phyloP scores from a whole-genome alignment of 2,113 vertebrate genomes.

The Atractosteus spatula region DNA sequence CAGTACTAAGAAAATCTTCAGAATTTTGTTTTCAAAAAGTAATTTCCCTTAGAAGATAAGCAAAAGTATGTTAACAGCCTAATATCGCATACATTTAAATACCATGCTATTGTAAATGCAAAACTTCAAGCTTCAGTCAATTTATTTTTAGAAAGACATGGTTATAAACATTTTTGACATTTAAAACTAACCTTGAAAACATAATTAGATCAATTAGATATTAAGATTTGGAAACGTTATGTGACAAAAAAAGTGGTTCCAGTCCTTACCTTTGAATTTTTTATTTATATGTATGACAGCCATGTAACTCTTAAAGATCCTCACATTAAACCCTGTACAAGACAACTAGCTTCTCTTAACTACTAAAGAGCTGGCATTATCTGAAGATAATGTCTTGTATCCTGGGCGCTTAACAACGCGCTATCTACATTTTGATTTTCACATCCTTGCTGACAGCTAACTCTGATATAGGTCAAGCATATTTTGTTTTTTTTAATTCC shows the following conservation, averaged over 20 bases:
- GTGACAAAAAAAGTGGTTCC: constrained; percentile 20
- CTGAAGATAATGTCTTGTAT: constrained; percentile 18
- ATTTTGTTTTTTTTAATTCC: constrained; percentile 3
- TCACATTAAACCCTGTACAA: not conserved
- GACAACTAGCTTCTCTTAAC: not conserved
- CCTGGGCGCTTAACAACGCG: constrained; percentile 1
- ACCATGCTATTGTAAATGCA: too few relatives aligned
- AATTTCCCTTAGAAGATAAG: too few relatives aligned
- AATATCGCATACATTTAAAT: too few relatives aligned
- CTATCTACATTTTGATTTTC: constrained; percentile 23
- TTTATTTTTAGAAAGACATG: constrained; percentile 43
- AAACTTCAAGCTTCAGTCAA: constrained; percentile 15
- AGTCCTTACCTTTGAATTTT: constrained; percentile 56
- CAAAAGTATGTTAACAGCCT: too few relatives aligned
- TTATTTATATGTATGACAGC: constrained; percentile 41
- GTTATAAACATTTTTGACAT: constrained; percentile 35
- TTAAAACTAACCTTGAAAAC: constrained; percentile 6
- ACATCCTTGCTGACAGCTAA: constrained; percentile 13
- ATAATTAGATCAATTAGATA: constrained; percentile 36
- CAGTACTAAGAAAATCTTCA: too few relatives aligned
- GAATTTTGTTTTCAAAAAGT: too few relatives aligned
- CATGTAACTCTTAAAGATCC: constrained; percentile 1
- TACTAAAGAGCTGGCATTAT: constrained; percentile 7
- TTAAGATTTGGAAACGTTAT: too few relatives aligned
- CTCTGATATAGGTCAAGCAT: constrained; percentile 16